Conservation (phyloP, 2,113 vertebrate genomes). For the Panurus biarmicus region DNA sequence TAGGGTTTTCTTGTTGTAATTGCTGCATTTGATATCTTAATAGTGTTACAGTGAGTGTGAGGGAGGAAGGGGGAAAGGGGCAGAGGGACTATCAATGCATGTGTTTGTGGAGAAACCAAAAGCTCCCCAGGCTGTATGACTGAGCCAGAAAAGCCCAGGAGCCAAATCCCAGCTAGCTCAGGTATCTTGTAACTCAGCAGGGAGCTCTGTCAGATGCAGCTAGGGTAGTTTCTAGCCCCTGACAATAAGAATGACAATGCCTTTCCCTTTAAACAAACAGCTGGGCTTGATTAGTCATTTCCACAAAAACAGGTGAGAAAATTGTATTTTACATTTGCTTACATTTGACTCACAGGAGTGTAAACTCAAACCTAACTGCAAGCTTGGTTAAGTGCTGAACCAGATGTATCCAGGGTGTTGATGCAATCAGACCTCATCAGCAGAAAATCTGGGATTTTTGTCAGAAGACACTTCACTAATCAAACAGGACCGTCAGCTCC, state of each 20-base stretch:
- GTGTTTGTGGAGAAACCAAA: background rate
- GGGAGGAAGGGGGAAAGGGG: conserved; percentile 32
- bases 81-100: conserved; percentile 27
- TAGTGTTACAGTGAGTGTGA: conserved; percentile 22
- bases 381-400: background rate
- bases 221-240: background rate
- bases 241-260: background rate
- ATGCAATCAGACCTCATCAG: background rate
- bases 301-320: background rate
- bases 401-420: background rate
- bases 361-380: background rate
- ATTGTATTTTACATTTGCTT: background rate
- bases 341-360: background rate
- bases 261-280: background rate
- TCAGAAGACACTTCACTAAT: background rate
- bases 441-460: conserved; percentile 6
- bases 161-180: background rate
- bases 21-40: conserved; percentile 72
- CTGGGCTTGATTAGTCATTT: background rate
- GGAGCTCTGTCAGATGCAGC: background rate
- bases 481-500: conserved; percentile 4
- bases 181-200: background rate
- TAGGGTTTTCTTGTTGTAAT: conserved; percentile 69
- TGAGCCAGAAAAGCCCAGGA: background rate
- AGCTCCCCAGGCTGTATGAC: background rate